phyloP scores from a whole-genome alignment of 2,113 vertebrate species.

The Scytalopus superciliaris region DNA sequence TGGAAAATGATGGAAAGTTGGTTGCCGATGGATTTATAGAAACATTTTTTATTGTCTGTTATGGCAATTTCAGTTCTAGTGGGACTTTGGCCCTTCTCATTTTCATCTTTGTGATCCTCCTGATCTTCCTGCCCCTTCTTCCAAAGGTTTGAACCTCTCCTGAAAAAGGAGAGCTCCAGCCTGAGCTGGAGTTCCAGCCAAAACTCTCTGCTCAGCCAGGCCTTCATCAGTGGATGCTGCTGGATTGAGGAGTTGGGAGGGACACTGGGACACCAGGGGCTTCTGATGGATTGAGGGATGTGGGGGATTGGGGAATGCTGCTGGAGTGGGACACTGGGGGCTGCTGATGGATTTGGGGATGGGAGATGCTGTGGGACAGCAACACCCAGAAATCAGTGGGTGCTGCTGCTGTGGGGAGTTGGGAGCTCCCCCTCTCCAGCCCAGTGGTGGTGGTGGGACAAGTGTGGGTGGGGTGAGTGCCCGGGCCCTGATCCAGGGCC shows the following conservation, averaged over 20 bases:
- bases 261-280: background rate
- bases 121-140: background rate
- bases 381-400: background rate
- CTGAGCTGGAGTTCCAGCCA: background rate
- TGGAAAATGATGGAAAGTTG: background rate
- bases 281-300: background rate
- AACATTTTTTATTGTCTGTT: background rate
- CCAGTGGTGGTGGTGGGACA: background rate
- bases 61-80: background rate
- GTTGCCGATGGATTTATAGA: background rate
- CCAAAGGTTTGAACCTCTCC: background rate
- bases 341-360: background rate
- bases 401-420: background rate
- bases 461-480: background rate
- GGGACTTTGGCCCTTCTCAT: background rate
- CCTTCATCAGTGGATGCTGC: background rate
- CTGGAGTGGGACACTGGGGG: background rate
- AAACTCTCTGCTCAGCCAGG: background rate
- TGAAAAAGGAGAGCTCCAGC: background rate
- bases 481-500: accelerated
- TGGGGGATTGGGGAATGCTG: background rate
- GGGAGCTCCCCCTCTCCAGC: background rate
- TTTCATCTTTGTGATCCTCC: background rate
- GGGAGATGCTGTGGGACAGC: background rate
- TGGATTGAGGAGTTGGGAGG: background rate